Evolutionary conservation across 2,888 invertebrate genomes (phyloP).

Genomic region (Lasioglossum lativentre): DNA sequence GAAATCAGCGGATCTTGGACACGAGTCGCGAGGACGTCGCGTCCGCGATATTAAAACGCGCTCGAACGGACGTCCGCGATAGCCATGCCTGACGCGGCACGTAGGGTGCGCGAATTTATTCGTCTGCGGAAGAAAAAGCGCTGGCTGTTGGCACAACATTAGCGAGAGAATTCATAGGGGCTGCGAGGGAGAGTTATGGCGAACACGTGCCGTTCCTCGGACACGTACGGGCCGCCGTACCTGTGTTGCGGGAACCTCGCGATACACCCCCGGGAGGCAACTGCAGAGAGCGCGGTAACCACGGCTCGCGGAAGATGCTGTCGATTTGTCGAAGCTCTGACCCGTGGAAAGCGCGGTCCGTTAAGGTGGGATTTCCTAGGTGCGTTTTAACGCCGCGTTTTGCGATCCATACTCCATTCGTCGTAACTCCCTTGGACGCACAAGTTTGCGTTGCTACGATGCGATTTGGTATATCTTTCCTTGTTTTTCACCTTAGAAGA

Average conservation of each 20-base stretch:
- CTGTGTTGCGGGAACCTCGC: constrained; percentile 19
- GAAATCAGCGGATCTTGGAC: constrained; percentile 1
- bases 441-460: no score
- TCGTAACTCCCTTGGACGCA: no score
- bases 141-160: constrained; percentile 68
- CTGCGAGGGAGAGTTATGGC: constrained; percentile 64
- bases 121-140: constrained; percentile 36
- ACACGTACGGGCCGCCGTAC: constrained; percentile 27
- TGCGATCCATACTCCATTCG: no score
- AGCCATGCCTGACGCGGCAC: constrained; percentile 27
- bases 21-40: background rate
- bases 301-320: background rate
- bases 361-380: no score
- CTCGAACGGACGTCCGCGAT: constrained; percentile 25
- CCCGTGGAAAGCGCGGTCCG: background rate
- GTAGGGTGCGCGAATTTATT: constrained; percentile 61
- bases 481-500: no score
- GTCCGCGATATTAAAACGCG: constrained; percentile 44
- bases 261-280: background rate
- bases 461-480: no score
- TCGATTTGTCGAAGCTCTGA: constrained; percentile 21
- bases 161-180: constrained; percentile 65
- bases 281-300: background rate
- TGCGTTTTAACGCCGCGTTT: no score
- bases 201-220: constrained; percentile 47